Evolutionary conservation across 2,888 invertebrate genomes (phyloP), one percentile per base, ranked within the genome.

Genomic region (Notocelia uddmanniana): DNA sequence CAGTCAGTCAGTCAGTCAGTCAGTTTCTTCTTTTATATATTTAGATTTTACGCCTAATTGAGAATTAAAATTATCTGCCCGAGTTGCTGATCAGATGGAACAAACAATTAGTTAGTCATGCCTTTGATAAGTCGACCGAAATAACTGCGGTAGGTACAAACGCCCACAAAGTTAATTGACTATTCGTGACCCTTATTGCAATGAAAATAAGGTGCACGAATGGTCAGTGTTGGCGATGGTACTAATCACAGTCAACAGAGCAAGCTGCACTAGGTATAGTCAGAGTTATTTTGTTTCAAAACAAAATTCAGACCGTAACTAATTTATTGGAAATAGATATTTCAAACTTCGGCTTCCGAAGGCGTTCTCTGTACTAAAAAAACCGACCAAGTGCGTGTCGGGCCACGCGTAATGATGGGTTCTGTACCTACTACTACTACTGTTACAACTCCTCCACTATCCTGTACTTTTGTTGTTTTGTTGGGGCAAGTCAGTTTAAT

Each of bases 41-140:
- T n/a, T n/a, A n/a, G n/a, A n/a, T 13, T 41, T 21, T 23, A 6
- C 13, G 0, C 21, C n/a, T 21, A 37, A 54, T 37, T 54, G n/a
- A 52, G 21, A 37, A 54, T 54, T 21, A 23, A 37, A 54, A 37
- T 54, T 64, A n/a, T 11, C 19, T 15, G 6, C 21, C 37, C 37
- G 21, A 64, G 37, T 54, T 64, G 37, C 34, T 54, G 54, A 34
- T 34, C 34, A 63, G 52, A 21, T 54, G 34, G 15, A 54, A 54
- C 37, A 52, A 54, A 37, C 37, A 21, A 37, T 64, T 31, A 31
- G n/a, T 31, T 64, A 54, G 52, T 64, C 64, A 64, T 21, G 52
- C 52, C 34, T 5, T 48, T 63, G 31, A 62, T 50, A 50, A 50
- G 31, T 34, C 31, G 11, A 63, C 52, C 34, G n/a, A 34, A 63